Base-by-base conservation (phyloP, 1,140 invertebrate genomes). In the Nasonia giraulti region DNA sequence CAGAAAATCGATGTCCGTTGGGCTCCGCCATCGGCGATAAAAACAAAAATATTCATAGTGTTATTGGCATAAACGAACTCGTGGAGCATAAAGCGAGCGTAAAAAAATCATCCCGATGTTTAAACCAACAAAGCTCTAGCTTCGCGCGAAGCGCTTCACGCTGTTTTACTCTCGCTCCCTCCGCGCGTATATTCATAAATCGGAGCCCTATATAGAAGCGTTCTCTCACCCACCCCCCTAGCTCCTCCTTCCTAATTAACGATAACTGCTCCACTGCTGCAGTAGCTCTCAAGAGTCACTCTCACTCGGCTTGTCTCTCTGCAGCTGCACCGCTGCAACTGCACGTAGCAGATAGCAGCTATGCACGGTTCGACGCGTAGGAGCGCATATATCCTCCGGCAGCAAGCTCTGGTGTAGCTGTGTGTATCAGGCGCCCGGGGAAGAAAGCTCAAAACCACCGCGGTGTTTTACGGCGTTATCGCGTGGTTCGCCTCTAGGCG, bases 361-460 rank as follows among this genome's bases (percentile, higher is more conserved):
- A 33, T 33, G 2, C 5, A n/a, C 74, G 37, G 37, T 75, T 66
- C 47, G 33, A 27, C 62, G 20, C n/a, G 37, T 50, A 47, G 40
- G 37, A 44, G 23, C n/a, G 33, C 47, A 82, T 66, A 82, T 66
- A 75, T 75, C 47, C 80, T 23, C 69, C 69, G 69, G 50, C 40
- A 31, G 44, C 31, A 81, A 10, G 0, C 79, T 44, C n/a, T 79
- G 37, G 33, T 75, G 10, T 55, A 71, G 80, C 12, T 73, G 40
- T 75, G 23, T 3, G 3, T 33, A n/a, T 33, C 33, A 71, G 20
- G 66, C 44, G 11, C 10, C 14, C 14, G 11, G 11, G 31, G 33
- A 84, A 84, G 76, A 79, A 79, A 84, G 80, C 31, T 79, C 55
- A 27, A 79, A 84, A 79, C 66, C 44, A 20, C 83, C 50, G 17